Conservation (phyloP, 2,113 vertebrate genomes). For the Solenodon paradoxus region DNA sequence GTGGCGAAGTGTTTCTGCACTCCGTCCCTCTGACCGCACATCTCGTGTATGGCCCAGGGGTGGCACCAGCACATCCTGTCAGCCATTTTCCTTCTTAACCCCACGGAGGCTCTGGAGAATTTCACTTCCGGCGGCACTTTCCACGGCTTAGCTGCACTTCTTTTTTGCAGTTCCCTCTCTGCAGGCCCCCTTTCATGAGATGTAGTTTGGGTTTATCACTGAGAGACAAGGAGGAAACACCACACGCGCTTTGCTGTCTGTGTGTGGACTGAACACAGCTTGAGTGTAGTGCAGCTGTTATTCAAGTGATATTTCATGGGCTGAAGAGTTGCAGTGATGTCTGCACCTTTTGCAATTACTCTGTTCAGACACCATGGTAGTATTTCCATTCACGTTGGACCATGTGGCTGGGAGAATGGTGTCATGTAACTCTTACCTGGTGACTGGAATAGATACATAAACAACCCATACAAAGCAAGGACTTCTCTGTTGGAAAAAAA, state of each 20-base stretch:
- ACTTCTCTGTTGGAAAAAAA: neutral
- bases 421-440: neutral
- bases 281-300: too few species aligned
- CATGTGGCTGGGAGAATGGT: neutral
- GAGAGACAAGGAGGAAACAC: neutral
- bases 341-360: neutral
- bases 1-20: neutral
- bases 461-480: neutral
- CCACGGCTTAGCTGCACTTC: neutral
- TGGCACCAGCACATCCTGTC: neutral
- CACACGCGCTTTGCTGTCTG: neutral
- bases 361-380: too few species aligned
- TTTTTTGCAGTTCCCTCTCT: neutral
- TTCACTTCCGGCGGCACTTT: neutral
- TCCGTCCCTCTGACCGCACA: neutral
- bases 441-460: neutral
- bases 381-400: too few species aligned
- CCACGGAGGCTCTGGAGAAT: neutral
- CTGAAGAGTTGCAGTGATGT: neutral
- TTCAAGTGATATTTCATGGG: neutral
- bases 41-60: fast-evolving
- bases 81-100: too few species aligned
- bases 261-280: fast-evolving
- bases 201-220: fast-evolving
- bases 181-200: neutral